These are phyloP conservation scores for Vicugna pacos DNA, from an alignment of 2,113 vertebrate species.

Conservation along the genomic window DNA sequence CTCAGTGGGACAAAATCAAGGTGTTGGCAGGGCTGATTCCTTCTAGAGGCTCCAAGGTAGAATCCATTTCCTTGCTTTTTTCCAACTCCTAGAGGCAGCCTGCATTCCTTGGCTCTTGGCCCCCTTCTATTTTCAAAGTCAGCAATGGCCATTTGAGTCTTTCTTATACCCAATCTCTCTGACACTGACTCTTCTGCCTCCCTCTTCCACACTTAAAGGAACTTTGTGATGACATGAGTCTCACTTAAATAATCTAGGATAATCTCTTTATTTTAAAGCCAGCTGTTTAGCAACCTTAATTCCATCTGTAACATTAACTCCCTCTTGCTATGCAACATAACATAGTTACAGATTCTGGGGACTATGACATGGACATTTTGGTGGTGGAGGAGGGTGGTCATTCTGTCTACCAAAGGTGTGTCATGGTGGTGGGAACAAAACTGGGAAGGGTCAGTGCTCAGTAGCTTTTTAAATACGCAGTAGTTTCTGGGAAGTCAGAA, in stretches of 20 bases:
- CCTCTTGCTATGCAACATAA: fast-evolving
- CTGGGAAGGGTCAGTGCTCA: not conserved
- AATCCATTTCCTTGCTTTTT: not conserved
- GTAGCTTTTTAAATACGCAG: not conserved
- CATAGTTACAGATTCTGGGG: not conserved
- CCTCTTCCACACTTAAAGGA: not conserved
- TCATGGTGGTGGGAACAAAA: not conserved
- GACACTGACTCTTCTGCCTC: not conserved
- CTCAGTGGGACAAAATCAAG: not conserved
- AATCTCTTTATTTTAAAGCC: not conserved
- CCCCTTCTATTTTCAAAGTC: not conserved
- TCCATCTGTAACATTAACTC: not conserved
- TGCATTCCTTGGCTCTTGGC: not conserved
- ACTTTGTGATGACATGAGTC: not conserved
- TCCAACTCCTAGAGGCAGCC: not conserved
- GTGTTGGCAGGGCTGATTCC: not conserved
- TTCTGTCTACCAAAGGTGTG: not conserved
- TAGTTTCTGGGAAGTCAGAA: not conserved
- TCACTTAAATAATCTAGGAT: not conserved
- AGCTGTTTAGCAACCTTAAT: not conserved
- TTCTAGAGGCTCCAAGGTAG: not conserved
- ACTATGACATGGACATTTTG: not conserved
- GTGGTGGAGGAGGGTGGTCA: not conserved
- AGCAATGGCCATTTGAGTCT: not conserved
- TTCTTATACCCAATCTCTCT: not conserved